A percentile compares a stretch with the other conserved stretches of the same genome.
These are phyloP conservation scores for Antrozous pallidus DNA, from an alignment of 2,797 vertebrate species.

Conservation along the genomic window DNA sequence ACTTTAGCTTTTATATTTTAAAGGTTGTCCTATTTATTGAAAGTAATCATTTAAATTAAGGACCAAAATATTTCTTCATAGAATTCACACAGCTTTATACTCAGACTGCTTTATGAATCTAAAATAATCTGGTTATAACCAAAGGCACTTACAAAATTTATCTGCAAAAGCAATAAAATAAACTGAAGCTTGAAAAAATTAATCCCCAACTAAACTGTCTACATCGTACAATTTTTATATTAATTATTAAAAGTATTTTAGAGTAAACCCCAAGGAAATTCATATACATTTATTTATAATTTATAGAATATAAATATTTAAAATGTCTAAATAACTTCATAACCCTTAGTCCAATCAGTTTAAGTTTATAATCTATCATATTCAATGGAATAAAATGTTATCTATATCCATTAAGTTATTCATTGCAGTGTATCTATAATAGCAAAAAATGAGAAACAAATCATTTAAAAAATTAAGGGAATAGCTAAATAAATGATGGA, in stretches of 20 bases:
- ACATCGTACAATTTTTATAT: neutral
- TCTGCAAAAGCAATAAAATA: conserved; percentile 29
- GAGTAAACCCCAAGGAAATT: neutral
- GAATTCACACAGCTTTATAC: conserved; percentile 12
- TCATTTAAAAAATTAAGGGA: conserved; percentile 28
- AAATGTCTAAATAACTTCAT: conserved; percentile 20
- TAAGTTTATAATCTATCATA: conserved; percentile 40
- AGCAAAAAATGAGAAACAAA: conserved; percentile 52
- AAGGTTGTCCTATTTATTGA: neutral
- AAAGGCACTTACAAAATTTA: neutral
- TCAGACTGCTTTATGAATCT: neutral
- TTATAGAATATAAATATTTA: neutral
- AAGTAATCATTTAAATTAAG: conserved; percentile 33
- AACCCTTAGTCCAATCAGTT: conserved; percentile 21
- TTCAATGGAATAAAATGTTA: conserved; percentile 13
- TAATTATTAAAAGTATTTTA: conserved; percentile 46
- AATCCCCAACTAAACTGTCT: neutral
- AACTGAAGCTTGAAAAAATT: neutral
- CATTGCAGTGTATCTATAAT: conserved; percentile 48
- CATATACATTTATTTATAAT: neutral
- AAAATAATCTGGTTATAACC: neutral
- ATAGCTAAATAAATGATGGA: conserved; percentile 45
- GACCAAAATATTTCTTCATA: conserved; percentile 2
- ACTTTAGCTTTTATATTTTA: conserved; percentile 20
- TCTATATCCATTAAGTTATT: conserved; percentile 45